phyloP scores from a whole-genome alignment of 2,113 vertebrate species.

The Phycodurus eques region DNA sequence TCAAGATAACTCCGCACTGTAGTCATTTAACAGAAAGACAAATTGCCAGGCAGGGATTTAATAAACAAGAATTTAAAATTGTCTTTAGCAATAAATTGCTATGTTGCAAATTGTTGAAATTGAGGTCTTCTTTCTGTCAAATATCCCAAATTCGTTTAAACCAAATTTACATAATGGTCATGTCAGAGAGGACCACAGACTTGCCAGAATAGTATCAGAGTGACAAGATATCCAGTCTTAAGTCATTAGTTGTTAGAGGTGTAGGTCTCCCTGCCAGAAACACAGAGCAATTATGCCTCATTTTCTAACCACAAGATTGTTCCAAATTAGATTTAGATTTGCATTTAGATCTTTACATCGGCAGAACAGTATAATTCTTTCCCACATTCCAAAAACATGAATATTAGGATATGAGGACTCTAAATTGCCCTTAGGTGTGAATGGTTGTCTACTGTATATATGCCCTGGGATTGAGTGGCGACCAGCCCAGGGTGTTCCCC shows the following conservation, averaged over 20 bases:
- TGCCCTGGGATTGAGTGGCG: too few relatives aligned
- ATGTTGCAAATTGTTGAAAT: slow-evolving; percentile 55
- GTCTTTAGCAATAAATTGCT: slow-evolving; percentile 40
- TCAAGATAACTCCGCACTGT: not conserved
- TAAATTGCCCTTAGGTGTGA: too few relatives aligned
- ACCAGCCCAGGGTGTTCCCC: too few relatives aligned
- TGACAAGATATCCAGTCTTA: slow-evolving; percentile 21
- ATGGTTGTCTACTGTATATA: too few relatives aligned
- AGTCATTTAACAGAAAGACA: not conserved
- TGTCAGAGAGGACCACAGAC: slow-evolving; percentile 25
- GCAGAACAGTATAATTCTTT: not conserved
- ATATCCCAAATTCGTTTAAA: slow-evolving; percentile 31
- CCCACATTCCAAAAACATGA: too few relatives aligned
- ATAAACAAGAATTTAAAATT: slow-evolving; percentile 20
- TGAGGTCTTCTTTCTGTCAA: slow-evolving; percentile 45
- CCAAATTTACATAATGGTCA: slow-evolving; percentile 55
- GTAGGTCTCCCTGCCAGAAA: slow-evolving; percentile 19
- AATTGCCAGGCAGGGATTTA: not conserved
- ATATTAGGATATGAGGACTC: too few relatives aligned
- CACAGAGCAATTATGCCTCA: not conserved
- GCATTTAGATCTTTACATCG: not conserved
- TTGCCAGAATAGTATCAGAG: slow-evolving; percentile 33
- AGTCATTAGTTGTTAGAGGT: slow-evolving; percentile 23
- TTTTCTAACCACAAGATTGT: not conserved
- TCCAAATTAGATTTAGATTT: not conserved